Percentiles rank a stretch among this genome's conserved stretches.
These are phyloP conservation scores for Mya arenaria DNA, from an alignment of 1,140 invertebrate species.

Conservation along the genomic window DNA sequence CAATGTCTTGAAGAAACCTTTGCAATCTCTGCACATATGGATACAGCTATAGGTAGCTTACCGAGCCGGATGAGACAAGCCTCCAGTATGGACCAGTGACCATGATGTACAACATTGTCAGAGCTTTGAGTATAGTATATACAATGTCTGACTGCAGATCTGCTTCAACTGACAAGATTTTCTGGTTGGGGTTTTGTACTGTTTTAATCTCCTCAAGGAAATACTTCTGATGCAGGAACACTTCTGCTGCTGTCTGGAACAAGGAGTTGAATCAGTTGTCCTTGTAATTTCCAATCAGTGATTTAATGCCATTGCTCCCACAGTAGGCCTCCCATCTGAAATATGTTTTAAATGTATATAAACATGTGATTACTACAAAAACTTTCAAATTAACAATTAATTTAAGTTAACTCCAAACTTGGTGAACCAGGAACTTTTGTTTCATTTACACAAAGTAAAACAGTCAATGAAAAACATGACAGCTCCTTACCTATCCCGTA, in stretches of 20 bases:
- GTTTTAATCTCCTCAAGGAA: constrained; percentile 32
- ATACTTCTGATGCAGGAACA: constrained; percentile 40
- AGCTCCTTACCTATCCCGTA: too few species aligned
- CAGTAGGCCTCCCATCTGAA: neutral
- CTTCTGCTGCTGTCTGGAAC: constrained; percentile 46
- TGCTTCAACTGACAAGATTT: constrained; percentile 7
- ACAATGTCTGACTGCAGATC: constrained; percentile 16
- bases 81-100: constrained; percentile 41
- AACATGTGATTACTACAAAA: too few species aligned
- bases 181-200: neutral
- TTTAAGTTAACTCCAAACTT: too few species aligned
- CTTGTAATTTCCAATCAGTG: neutral
- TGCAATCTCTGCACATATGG: neutral
- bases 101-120: constrained; percentile 26
- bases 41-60: constrained; percentile 35
- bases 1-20: too few species aligned
- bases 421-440: too few species aligned
- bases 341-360: too few species aligned
- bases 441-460: too few species aligned
- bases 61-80: neutral
- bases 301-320: neutral
- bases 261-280: neutral
- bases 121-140: neutral
- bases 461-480: too few species aligned
- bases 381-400: too few species aligned